These are phyloP conservation scores for Clunio marinus DNA, from an alignment of 2,888 invertebrate genomes.

Conservation along the genomic window DNA sequence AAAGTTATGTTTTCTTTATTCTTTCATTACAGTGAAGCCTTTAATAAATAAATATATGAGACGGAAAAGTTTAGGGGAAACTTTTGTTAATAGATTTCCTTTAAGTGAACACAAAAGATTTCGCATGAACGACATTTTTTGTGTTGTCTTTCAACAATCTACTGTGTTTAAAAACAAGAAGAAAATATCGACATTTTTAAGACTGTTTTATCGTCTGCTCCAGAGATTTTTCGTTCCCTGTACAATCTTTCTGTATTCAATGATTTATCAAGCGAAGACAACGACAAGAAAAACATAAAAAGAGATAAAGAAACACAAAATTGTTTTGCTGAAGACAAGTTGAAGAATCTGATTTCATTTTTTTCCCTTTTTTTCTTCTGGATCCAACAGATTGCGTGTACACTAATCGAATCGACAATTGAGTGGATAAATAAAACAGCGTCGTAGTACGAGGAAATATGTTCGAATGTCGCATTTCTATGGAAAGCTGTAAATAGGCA, in stretches of 20 bases:
- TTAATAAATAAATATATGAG: no score
- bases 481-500: conserved; percentile 20
- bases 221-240: neutral
- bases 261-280: conserved; percentile 35
- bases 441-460: neutral
- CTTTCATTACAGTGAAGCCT: no score
- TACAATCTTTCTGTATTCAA: conserved; percentile 12
- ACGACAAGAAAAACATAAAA: conserved; percentile 16
- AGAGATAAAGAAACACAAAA: conserved; percentile 15
- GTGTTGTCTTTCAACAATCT: no score
- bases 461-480: neutral
- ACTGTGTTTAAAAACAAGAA: no score
- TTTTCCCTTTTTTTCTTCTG: neutral
- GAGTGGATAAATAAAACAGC: conserved; percentile 38
- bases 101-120: no score
- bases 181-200: neutral
- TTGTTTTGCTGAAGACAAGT: conserved; percentile 28
- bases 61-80: no score
- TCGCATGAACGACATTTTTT: no score
- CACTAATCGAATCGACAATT: conserved; percentile 38
- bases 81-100: no score
- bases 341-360: conserved; percentile 27
- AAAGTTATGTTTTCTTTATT: no score
- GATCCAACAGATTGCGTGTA: conserved; percentile 32
- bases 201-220: conserved; percentile 14